Evolutionary conservation across 2,797 vertebrate species (phyloP), one percentile per base, ranked within the genome.

Genomic region (Periophthalmus magnuspinnatus): DNA sequence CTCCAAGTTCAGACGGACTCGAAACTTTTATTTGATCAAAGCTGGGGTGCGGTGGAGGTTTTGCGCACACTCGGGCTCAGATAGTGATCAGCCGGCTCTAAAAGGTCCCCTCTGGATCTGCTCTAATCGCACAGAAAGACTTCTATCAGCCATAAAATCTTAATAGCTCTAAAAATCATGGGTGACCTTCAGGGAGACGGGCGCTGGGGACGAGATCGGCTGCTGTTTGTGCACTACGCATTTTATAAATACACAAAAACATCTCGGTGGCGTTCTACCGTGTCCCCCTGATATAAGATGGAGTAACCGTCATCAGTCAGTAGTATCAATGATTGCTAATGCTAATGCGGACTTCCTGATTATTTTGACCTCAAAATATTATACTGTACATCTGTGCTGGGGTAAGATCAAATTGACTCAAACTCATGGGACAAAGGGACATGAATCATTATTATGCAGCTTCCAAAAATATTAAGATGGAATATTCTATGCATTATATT

Each of bases 111-210:
- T 17, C 67, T 68, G 74, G 76, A 84, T 77, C 67, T 67, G 64
- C 58, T 67, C 75, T 83, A 83, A 86, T 83, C 81, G 84, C 68
- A 14, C n/a, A 77, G 78, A 84, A 77, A 78, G 74, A 84, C 74
- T 76, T 82, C 81, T 88, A 88, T 90, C 88, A 84, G 78, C 74
- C 72, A 81, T 84, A 83, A 79, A 78, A 89, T 89, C 87, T 86
- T 86, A 83, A 85, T 77, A 72, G 83, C 68, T 74, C 80, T 81
- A 85, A 81, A 86, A 81, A 83, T 81, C 64, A 81, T 79, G 72
- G 79, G 75, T 81, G 84, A 89, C 86, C 88, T 90, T 90, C 77
- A 72, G 73, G 73, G 78, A 85, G 75, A 73, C 64, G 34, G 66
- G 70, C 50, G 47, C 45, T 64, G 50, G 22, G 75, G 65, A 66